A percentile compares a stretch with the other conserved stretches of the same genome.
These are phyloP conservation scores for Meandrusa payeni DNA, from an alignment of 2,888 invertebrate species.

Conservation along the genomic window DNA sequence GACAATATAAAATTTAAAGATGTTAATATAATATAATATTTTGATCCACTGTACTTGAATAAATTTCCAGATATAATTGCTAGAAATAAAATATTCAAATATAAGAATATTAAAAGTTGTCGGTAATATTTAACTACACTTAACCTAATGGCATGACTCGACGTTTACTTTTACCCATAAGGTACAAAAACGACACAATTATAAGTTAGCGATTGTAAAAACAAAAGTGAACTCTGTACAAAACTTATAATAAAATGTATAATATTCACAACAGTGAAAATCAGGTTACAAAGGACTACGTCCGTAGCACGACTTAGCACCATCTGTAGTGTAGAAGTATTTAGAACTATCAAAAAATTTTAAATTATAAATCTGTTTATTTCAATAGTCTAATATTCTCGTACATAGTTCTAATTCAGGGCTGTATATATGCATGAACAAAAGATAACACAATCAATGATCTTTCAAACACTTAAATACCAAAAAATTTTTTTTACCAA, in stretches of 20 bases:
- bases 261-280: slow-evolving; percentile 67
- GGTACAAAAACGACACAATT: slow-evolving; percentile 41
- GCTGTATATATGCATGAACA: too few relatives aligned
- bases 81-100: too few relatives aligned
- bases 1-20: too few relatives aligned
- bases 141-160: slow-evolving; percentile 78
- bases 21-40: too few relatives aligned
- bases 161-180: slow-evolving; percentile 58
- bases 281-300: slow-evolving; percentile 66
- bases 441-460: too few relatives aligned
- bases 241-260: slow-evolving; percentile 51
- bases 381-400: neutral
- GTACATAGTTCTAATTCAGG: neutral
- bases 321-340: slow-evolving; percentile 50
- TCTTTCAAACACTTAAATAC: too few relatives aligned
- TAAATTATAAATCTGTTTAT: neutral
- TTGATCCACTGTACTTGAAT: too few relatives aligned
- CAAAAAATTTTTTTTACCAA: too few relatives aligned
- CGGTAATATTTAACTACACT: slow-evolving; percentile 38
- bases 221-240: slow-evolving; percentile 59
- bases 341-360: slow-evolving; percentile 32
- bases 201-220: slow-evolving; percentile 41
- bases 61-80: too few relatives aligned
- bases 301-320: slow-evolving; percentile 77
- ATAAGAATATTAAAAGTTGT: too few relatives aligned